Conservation (phyloP, 2,113 vertebrate genomes). For the Gambusia holbrooki region DNA sequence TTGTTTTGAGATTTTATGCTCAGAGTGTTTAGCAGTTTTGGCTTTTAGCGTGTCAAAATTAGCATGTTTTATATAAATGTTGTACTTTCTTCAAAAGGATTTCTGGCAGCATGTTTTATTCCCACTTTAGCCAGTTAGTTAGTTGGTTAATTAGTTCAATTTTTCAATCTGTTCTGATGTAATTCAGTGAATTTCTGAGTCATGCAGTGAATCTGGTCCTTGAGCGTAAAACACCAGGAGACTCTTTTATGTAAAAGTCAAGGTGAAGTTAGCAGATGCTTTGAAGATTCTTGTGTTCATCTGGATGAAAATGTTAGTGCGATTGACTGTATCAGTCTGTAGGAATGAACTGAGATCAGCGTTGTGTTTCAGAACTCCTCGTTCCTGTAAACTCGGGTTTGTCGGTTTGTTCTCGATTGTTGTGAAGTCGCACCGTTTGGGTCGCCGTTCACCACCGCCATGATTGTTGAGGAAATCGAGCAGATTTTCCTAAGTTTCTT, state of each 20-base stretch:
- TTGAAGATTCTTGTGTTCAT: background rate
- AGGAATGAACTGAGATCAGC: background rate
- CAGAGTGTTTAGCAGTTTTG: no score
- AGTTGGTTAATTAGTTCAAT: background rate
- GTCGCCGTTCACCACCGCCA: no score
- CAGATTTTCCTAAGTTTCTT: conserved; percentile 18
- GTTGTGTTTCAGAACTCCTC: background rate
- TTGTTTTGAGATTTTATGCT: no score
- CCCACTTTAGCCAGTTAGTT: background rate
- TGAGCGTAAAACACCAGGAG: background rate
- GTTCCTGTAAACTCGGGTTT: background rate
- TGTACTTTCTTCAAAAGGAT: background rate
- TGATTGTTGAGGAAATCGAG: conserved; percentile 1
- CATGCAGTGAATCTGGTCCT: background rate
- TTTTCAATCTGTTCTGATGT: background rate
- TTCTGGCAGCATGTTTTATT: background rate
- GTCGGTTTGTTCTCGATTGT: no score
- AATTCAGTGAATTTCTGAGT: background rate
- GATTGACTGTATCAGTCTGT: background rate
- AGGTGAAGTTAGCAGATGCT: background rate
- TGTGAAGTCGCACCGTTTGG: background rate
- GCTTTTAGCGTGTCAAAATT: no score
- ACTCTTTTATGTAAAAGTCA: background rate
- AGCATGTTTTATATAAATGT: background rate
- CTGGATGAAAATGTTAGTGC: background rate